These are phyloP conservation scores for Poeciliopsis paucimaculata DNA, from an alignment of 2,797 vertebrate species.

Conservation along the genomic window DNA sequence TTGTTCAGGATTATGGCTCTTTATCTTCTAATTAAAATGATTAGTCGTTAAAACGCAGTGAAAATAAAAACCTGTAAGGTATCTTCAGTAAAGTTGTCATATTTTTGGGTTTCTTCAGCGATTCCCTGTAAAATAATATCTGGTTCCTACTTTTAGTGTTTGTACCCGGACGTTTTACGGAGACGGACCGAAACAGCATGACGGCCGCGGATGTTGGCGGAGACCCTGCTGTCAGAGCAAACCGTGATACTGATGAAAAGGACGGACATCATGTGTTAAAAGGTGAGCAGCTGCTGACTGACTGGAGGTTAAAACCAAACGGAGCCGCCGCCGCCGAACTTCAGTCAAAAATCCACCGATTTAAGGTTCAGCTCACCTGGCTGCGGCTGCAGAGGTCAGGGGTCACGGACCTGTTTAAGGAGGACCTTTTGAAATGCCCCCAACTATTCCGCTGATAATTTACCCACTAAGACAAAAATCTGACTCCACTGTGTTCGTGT, in stretches of 20 bases:
- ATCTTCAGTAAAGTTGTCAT: background rate
- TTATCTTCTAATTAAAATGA: background rate
- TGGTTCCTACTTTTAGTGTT: conserved; percentile 48
- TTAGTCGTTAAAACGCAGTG: background rate
- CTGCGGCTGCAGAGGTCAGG: background rate
- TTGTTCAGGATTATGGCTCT: background rate
- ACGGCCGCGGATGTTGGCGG: conserved; percentile 23
- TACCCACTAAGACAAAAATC: background rate
- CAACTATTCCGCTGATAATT: background rate
- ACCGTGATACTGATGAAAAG: conserved; percentile 21
- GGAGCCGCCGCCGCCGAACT: background rate
- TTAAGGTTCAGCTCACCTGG: background rate
- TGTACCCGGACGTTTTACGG: conserved; percentile 39
- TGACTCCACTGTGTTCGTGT: background rate
- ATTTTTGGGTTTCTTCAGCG: background rate
- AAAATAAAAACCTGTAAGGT: background rate
- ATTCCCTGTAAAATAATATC: background rate
- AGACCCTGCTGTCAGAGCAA: background rate
- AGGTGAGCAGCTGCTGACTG: conserved; percentile 45
- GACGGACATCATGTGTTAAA: conserved; percentile 56
- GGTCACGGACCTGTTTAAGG: background rate
- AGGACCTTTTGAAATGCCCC: too few relatives aligned
- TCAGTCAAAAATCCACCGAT: background rate
- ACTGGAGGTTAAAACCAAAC: conserved; percentile 35
- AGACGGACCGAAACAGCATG: conserved; percentile 64